Evolutionary conservation across 1,140 invertebrate species (phyloP).

Genomic region (Drosophila arizonae): DNA sequence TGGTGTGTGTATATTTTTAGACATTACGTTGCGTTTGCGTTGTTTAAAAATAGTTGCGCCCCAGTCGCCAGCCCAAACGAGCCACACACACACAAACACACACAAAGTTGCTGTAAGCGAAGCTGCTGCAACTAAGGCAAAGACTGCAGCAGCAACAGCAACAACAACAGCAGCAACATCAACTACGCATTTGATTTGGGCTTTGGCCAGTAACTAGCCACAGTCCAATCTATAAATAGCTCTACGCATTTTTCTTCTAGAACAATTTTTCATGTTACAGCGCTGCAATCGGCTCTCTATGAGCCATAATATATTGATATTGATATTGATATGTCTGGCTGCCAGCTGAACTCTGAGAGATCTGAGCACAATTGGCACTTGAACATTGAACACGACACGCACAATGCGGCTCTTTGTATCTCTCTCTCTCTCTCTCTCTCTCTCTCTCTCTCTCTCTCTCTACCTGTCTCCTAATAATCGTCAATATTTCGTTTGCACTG

Average conservation of each 20-base stretch:
- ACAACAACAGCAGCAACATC: background rate
- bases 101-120: conserved; percentile 17
- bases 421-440: background rate
- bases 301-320: conserved; percentile 29
- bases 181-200: conserved; percentile 51
- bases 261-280: conserved; percentile 40
- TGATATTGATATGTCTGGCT: conserved; percentile 14
- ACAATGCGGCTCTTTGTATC: background rate
- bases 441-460: background rate
- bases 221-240: conserved; percentile 29
- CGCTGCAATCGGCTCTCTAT: background rate
- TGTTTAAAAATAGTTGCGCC: conserved; percentile 69
- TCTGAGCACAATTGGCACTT: conserved; percentile 9
- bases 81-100: background rate
- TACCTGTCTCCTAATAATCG: too few relatives aligned
- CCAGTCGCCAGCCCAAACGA: conserved; percentile 5
- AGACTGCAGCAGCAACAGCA: too few relatives aligned
- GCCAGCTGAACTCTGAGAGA: background rate
- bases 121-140: conserved; percentile 24
- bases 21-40: conserved; percentile 58
- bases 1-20: conserved; percentile 63
- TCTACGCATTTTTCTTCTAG: conserved; percentile 15
- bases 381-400: conserved; percentile 1
- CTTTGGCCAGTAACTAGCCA: conserved; percentile 20
- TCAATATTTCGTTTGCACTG: background rate